Base-by-base conservation (phyloP, 2,113 vertebrate genomes). In the Psophia crepitans region DNA sequence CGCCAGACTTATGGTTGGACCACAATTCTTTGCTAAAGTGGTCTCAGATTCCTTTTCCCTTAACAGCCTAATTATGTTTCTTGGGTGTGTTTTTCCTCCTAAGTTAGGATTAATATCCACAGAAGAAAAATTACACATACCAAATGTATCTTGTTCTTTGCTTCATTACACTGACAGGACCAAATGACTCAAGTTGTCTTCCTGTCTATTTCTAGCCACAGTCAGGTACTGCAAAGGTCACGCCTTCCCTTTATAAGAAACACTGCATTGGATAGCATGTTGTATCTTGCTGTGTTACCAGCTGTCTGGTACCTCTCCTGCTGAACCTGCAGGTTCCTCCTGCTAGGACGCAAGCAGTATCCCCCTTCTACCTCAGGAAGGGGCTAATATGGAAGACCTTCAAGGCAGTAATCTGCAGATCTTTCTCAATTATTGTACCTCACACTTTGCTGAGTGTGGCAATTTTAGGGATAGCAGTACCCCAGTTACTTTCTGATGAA, bases 261-360 rank as follows among this genome's bases (percentile, higher is more conserved):
- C 33, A 19, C 22, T 22, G 24, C 35, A 7, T 5, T 57, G 44
- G 41, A 16, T 5, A 43, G 49, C 49, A 22, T 8, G 27, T 51
- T 53, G 76, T 51, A 16, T 33, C 93, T n/a, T 32, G 71, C 93
- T 87, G 93, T 53, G 95, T 44, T 33, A 65, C 93, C 96, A 87
- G 54, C 93, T 96, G 95, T 28, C 87, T 37, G 0, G 22, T 35
- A 22, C 69, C 56, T 39, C 44, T 73, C 86, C 33, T n/a, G 75
- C 80, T 84, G 87, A 63, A 46, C 73, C 69, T 0, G 1, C 63
- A 51, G 12, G n/a, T 35, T 68, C 53, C 30, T 46, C 44, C 79
- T 32, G 9, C 58, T 56, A 19, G 54, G 87, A 69, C 49, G 10
- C 9, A 57, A 33, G 57, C 75, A 65, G 23, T 24, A 46, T 35